Base-by-base conservation (phyloP, 2,888 invertebrate genomes). In the Torymus aiolomorphi region DNA sequence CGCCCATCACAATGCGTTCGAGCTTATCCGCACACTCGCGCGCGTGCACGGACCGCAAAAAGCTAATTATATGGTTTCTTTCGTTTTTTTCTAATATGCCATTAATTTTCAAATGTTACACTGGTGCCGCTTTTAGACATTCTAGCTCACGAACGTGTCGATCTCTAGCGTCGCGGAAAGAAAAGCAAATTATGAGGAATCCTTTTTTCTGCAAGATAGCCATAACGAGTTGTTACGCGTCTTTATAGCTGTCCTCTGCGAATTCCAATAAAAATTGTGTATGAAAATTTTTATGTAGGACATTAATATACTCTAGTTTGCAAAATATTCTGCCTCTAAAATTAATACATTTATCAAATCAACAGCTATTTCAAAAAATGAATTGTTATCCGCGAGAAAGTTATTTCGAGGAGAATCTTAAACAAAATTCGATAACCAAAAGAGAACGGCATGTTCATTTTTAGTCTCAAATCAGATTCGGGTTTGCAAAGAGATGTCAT, bases 11-110 rank as follows among this genome's bases (percentile, higher is more conserved):
- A 66, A 56, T 62, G 14, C 63, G 56, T 71, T 66, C 63, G 16
- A 76, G 72, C 76, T 80, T 24, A 24, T 80, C 62, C 42, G 18
- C 31, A 24, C 63, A 13, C 57, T 14, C 24, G 42, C 54, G n/a
- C n/a, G n/a, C n/a, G n/a, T n/a, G 42, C 56, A 31, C 18, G 2
- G 3, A 31, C 5, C n/a, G 62, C 56, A 80, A 67, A 76, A 80
- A 76, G 57, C 18, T 80, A 76, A 80, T 76, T 71, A 76, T 67
- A 77, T 52, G 51, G 54, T 59, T 80, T 76, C 52, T 76, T 80
- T 66, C 65, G 20, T 63, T 80, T 80, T 76, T 69, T 24, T 24
- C 3, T 56, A 62, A 72, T 69, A 20, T 63, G 31, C 52, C 71
- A 56, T 76, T 66, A 69, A 66, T 66, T 80, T 67, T 67, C 11